Conservation (phyloP, 2,797 vertebrate species). For the Tachyglossus aculeatus region DNA sequence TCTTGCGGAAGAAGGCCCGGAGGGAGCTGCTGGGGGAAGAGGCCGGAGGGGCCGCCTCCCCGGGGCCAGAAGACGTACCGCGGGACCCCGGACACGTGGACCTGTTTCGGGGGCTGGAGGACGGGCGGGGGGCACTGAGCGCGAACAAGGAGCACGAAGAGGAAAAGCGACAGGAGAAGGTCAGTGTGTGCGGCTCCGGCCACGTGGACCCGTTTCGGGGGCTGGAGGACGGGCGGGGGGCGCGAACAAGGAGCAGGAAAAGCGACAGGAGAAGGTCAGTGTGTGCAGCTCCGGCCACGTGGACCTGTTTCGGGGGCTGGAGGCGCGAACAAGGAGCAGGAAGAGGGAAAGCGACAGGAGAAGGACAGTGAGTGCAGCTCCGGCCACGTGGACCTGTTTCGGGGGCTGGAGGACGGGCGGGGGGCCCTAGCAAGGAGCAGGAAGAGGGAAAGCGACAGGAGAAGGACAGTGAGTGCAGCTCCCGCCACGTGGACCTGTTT, state of each 20-base stretch:
- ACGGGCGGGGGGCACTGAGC: slow-evolving; percentile 74
- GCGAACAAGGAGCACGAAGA: slow-evolving; percentile 86
- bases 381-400: slow-evolving; percentile 85
- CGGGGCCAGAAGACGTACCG: neutral
- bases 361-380: too few relatives aligned
- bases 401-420: slow-evolving; percentile 72
- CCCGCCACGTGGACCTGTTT: neutral
- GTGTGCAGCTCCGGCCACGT: too few relatives aligned
- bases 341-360: too few relatives aligned
- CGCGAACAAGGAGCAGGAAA: too few relatives aligned
- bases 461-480: slow-evolving; percentile 71
- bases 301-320: too few relatives aligned
- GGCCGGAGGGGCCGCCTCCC: neutral
- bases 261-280: too few relatives aligned
- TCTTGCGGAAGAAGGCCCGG: slow-evolving; percentile 80
- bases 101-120: slow-evolving; percentile 80
- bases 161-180: slow-evolving; percentile 87
- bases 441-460: slow-evolving; percentile 88
- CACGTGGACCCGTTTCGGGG: slow-evolving; percentile 18
- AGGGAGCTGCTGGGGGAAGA: neutral
- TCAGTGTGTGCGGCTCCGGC: slow-evolving; percentile 36
- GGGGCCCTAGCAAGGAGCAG: slow-evolving; percentile 84
- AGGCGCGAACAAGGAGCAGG: slow-evolving; percentile 75
- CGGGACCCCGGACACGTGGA: slow-evolving; percentile 76
- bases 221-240: slow-evolving; percentile 66